Evolutionary conservation across 2,888 invertebrate genomes (phyloP).

Genomic region (Heliconius hortense): DNA sequence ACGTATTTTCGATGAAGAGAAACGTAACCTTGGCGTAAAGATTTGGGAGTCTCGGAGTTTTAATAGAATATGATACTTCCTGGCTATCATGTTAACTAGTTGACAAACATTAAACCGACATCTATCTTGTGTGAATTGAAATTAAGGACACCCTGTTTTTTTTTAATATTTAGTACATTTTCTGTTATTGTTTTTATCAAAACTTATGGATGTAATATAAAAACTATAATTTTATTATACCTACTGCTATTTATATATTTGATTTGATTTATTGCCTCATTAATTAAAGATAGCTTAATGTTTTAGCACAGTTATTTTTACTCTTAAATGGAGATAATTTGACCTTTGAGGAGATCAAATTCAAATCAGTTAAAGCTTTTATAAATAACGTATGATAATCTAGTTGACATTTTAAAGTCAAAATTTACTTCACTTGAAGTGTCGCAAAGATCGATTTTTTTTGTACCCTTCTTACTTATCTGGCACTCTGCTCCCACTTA

Average conservation of each 20-base stretch:
- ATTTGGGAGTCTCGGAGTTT: constrained; percentile 47
- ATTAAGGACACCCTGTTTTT: constrained; percentile 56
- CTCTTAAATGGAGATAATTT: not conserved
- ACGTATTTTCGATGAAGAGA: constrained; percentile 46
- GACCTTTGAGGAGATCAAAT: not conserved
- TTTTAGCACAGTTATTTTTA: not conserved
- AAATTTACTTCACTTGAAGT: not conserved
- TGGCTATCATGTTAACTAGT: constrained; percentile 66
- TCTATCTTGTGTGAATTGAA: constrained; percentile 59
- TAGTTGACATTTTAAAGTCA: not conserved
- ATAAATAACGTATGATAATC: not conserved
- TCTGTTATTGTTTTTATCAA: not conserved
- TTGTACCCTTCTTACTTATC: not conserved
- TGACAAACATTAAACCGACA: constrained; percentile 62
- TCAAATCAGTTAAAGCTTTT: not conserved
- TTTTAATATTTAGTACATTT: not conserved
- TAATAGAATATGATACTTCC: constrained; percentile 64
- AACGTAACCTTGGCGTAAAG: constrained; percentile 59
- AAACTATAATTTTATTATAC: not conserved
- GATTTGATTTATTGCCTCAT: not conserved
- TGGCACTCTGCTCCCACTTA: not conserved
- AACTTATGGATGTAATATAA: not conserved
- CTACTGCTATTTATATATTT: not conserved
- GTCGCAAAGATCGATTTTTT: not conserved
- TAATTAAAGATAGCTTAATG: not conserved